Evolutionary conservation across 1,140 invertebrate species (phyloP).

Genomic region (Cheumatopsyche charites): DNA sequence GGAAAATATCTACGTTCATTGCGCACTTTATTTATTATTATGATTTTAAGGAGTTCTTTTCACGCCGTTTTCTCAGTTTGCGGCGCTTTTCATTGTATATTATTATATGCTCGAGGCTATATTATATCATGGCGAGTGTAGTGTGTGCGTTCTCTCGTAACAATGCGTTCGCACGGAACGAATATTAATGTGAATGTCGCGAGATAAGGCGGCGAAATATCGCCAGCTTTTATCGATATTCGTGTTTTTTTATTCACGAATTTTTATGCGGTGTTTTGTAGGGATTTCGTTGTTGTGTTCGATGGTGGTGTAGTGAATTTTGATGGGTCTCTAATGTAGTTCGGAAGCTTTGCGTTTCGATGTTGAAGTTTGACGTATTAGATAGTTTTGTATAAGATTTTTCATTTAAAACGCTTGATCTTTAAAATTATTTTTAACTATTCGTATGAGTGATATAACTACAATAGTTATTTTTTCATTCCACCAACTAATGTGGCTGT

Average conservation of each 20-base stretch:
- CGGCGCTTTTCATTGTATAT: too few relatives aligned
- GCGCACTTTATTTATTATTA: slow-evolving; percentile 17
- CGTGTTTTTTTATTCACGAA: background rate
- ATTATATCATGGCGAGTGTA: too few relatives aligned
- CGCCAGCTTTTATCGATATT: slow-evolving; percentile 2
- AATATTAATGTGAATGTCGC: slow-evolving; percentile 28
- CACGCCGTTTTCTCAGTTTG: background rate
- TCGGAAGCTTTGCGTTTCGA: background rate
- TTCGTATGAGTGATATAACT: too few relatives aligned
- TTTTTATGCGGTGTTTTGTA: background rate
- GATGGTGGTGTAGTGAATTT: background rate
- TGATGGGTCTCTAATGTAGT: background rate
- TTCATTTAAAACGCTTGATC: too few relatives aligned
- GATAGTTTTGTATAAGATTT: background rate
- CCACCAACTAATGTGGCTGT: too few relatives aligned
- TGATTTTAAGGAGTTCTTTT: slow-evolving; percentile 9
- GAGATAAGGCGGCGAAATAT: slow-evolving; percentile 17
- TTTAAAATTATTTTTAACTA: too few relatives aligned
- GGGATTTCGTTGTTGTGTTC: background rate
- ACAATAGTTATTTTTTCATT: too few relatives aligned
- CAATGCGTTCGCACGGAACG: slow-evolving; percentile 9
- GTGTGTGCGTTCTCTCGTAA: background rate
- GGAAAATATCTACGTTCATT: slow-evolving; percentile 12
- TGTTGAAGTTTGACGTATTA: too few relatives aligned
- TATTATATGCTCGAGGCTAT: too few relatives aligned